Evolutionary conservation across 1,140 invertebrate species (phyloP).

Genomic region (Whitmania pigra): DNA sequence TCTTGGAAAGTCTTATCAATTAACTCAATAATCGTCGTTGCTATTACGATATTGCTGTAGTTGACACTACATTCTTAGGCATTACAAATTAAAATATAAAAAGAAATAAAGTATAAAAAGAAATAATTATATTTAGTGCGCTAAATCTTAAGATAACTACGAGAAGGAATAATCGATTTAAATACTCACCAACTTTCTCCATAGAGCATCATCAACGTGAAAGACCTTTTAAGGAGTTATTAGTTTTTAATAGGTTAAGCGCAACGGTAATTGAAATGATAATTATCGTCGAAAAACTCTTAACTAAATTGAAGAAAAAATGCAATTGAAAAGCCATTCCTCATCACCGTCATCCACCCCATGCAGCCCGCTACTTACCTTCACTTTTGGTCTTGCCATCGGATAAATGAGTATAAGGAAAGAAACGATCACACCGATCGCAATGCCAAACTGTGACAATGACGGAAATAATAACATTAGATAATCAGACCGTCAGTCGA

Average conservation of each 20-base stretch:
- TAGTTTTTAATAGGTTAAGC: neutral
- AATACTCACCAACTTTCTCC: constrained; percentile 2
- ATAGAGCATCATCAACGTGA: constrained; percentile 12
- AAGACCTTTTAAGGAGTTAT: neutral
- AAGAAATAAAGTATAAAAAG: too few species aligned
- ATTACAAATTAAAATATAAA: neutral
- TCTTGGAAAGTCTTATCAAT: neutral
- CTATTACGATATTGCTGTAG: neutral
- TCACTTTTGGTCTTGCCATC: constrained; percentile 66
- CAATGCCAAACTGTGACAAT: constrained; percentile 61
- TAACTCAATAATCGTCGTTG: neutral
- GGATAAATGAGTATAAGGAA: constrained; percentile 70
- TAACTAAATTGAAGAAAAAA: neutral
- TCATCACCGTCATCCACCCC: neutral
- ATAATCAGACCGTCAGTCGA: neutral
- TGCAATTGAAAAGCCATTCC: neutral
- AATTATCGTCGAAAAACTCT: neutral
- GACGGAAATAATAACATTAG: neutral
- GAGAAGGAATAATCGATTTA: neutral
- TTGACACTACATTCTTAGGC: neutral
- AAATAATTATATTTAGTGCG: neutral
- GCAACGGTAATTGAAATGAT: neutral
- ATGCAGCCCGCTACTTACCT: constrained; percentile 24
- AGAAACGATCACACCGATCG: constrained; percentile 70
- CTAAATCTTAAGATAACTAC: neutral